A percentile compares a stretch with the other conserved stretches of the same genome.
These are phyloP conservation scores for Dioctria linearis DNA, from an alignment of 2,888 invertebrate genomes.

Conservation along the genomic window DNA sequence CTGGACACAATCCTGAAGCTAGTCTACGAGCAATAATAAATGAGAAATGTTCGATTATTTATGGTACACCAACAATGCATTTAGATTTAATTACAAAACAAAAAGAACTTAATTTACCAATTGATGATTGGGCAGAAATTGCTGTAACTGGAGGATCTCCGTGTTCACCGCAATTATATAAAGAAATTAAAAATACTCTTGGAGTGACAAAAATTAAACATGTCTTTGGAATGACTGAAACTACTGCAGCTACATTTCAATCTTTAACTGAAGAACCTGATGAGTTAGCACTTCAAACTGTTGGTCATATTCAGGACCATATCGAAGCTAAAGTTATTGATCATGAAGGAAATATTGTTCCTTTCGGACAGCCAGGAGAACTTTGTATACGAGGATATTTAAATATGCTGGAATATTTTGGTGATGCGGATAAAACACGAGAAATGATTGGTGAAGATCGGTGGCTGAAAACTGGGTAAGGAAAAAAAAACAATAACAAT, in stretches of 20 bases:
- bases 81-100: constrained; percentile 79
- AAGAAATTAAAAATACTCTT: constrained; percentile 72
- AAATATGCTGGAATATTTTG: constrained; percentile 83
- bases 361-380: constrained; percentile 80
- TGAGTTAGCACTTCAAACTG: constrained; percentile 71
- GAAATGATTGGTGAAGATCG: constrained; percentile 76
- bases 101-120: constrained; percentile 70
- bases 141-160: constrained; percentile 83
- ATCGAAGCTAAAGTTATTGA: constrained; percentile 77
- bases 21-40: constrained; percentile 77
- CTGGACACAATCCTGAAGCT: constrained; percentile 75
- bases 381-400: constrained; percentile 80
- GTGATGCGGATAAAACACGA: constrained; percentile 79
- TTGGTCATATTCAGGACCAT: constrained; percentile 75
- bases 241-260: constrained; percentile 73
- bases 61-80: constrained; percentile 91
- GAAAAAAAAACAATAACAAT: not conserved
- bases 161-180: constrained; percentile 77
- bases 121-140: constrained; percentile 70
- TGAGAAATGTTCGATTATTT: constrained; percentile 81
- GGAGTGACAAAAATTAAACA: constrained; percentile 72
- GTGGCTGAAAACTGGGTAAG: constrained; percentile 84
- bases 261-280: constrained; percentile 71
- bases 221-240: constrained; percentile 76
- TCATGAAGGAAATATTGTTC: constrained; percentile 75